phyloP scores from a whole-genome alignment of 2,113 vertebrate species.

The Scatophagus argus region DNA sequence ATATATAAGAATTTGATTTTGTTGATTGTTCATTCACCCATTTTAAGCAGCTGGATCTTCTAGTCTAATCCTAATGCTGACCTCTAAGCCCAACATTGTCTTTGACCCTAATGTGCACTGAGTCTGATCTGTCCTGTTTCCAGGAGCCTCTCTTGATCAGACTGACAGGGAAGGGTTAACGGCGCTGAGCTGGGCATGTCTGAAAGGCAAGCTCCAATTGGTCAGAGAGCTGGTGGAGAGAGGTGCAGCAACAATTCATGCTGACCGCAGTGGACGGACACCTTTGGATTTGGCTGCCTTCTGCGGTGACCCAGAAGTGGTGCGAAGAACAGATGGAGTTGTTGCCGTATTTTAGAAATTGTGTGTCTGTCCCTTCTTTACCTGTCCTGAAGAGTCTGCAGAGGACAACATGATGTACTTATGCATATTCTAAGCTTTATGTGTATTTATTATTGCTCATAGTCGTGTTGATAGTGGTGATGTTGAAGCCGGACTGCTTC shows the following conservation, averaged over 20 bases:
- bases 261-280: slow-evolving; percentile 95
- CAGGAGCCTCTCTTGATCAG: slow-evolving; percentile 93
- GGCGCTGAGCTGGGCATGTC: slow-evolving; percentile 96
- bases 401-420: neutral
- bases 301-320: slow-evolving; percentile 96
- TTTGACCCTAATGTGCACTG: neutral
- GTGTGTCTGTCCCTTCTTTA: neutral
- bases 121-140: neutral
- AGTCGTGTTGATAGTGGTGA: neutral
- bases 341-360: neutral
- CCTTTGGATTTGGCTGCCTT: slow-evolving; percentile 96
- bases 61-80: neutral
- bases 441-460: neutral
- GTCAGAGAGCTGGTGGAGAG: slow-evolving; percentile 91
- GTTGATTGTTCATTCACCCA: too few species aligned
- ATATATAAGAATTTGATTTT: too few species aligned
- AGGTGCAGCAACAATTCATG: slow-evolving; percentile 91
- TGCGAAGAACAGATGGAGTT: slow-evolving; percentile 70
- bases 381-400: neutral
- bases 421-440: neutral
- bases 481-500: too few species aligned
- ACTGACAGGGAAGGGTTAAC: slow-evolving; percentile 96
- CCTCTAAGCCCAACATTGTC: neutral
- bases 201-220: slow-evolving; percentile 93
- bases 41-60: too few species aligned